Percentiles rank a stretch among this genome's conserved stretches.
These are phyloP conservation scores for Idris sp. DNA, from an alignment of 1,140 invertebrate species.

Conservation along the genomic window DNA sequence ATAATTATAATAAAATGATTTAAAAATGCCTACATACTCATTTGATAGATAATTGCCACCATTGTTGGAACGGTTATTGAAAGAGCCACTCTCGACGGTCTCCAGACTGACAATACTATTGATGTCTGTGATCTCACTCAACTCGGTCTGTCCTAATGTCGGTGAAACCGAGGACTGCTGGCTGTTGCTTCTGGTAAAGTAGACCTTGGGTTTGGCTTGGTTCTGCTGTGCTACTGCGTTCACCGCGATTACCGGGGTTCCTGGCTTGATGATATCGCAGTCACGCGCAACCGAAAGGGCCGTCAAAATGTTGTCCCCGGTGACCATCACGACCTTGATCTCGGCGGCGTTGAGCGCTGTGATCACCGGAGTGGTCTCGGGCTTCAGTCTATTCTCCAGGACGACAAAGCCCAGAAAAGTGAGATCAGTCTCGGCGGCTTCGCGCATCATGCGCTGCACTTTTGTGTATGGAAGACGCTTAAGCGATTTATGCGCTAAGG, in stretches of 20 bases:
- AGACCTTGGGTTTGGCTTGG: conserved; percentile 73
- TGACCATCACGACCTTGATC: conserved; percentile 95
- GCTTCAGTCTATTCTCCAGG: conserved; percentile 94
- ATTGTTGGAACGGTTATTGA: conserved; percentile 66
- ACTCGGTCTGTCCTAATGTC: conserved; percentile 66
- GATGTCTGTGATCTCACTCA: conserved; percentile 74
- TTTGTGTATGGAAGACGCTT: conserved; percentile 77
- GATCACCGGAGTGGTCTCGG: conserved; percentile 88
- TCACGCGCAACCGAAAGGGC: conserved; percentile 94
- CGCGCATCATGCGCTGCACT: conserved; percentile 79
- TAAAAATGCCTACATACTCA: conserved; percentile 65
- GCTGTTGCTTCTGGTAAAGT: conserved; percentile 75
- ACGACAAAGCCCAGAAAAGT: conserved; percentile 91
- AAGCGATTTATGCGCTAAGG: conserved; percentile 84
- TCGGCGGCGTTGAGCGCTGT: conserved; percentile 86
- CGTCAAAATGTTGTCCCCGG: conserved; percentile 96
- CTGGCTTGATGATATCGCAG: conserved; percentile 89
- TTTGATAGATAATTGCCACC: conserved; percentile 73
- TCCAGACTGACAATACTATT: conserved; percentile 82
- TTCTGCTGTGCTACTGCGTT: conserved; percentile 76
- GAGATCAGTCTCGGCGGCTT: conserved; percentile 88
- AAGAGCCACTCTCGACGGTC: conserved; percentile 79
- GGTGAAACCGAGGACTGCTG: conserved; percentile 73
- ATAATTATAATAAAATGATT: conserved; percentile 8
- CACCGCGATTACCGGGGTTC: conserved; percentile 87